Percentiles rank a stretch among this genome's conserved stretches.
These are phyloP conservation scores for Morelia viridis DNA, from an alignment of 2,797 vertebrate species.

Conservation along the genomic window DNA sequence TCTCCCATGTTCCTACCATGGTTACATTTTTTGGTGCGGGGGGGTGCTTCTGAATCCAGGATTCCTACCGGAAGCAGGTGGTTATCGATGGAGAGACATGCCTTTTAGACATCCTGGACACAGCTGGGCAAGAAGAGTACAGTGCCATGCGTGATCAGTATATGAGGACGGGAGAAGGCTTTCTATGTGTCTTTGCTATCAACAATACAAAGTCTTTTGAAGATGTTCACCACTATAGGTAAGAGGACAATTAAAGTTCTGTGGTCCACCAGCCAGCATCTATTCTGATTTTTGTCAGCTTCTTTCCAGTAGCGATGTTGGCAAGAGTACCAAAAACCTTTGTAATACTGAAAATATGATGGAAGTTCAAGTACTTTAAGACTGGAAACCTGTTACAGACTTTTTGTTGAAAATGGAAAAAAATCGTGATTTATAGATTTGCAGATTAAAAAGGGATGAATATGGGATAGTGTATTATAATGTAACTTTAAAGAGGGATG, in stretches of 20 bases:
- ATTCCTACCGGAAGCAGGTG: constrained; percentile 66
- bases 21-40: background rate
- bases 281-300: background rate
- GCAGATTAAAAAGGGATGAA: background rate
- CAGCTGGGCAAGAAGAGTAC: constrained; percentile 67
- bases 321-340: background rate
- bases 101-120: constrained; percentile 63
- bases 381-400: background rate
- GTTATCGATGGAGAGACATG: constrained; percentile 67
- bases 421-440: background rate
- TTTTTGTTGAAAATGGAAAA: background rate
- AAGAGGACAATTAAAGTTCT: background rate
- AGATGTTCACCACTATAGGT: constrained; percentile 88
- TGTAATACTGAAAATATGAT: background rate
- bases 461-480: background rate
- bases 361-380: background rate
- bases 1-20: background rate
- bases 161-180: constrained; percentile 88
- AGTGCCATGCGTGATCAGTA: constrained; percentile 90
- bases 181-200: constrained; percentile 89
- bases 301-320: background rate
- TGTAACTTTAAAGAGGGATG: background rate
- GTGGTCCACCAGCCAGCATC: background rate
- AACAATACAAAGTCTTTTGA: constrained; percentile 88
- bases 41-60: constrained; percentile 38